A percentile compares a stretch with the other conserved stretches of the same genome.
Evolutionary conservation across 2,888 invertebrate genomes (phyloP).

Genomic region (Heteromyza rotundicornis): DNA sequence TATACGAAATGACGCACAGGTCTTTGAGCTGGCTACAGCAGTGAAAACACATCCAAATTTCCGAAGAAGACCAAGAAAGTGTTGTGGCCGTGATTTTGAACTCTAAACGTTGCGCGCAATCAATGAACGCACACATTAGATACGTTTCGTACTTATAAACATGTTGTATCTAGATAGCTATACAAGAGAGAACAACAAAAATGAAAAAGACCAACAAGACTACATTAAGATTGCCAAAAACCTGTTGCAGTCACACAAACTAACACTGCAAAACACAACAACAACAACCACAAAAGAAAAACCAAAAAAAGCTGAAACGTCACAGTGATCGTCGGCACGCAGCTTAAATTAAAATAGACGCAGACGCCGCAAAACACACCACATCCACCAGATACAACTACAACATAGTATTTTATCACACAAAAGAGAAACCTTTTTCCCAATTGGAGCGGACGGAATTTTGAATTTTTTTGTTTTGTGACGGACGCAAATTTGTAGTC

Average conservation of each 20-base stretch:
- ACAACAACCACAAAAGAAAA: conserved; percentile 7
- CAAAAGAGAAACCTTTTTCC: neutral
- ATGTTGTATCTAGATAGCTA: neutral
- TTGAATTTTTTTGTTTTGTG: conserved; percentile 26
- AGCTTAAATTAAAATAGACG: conserved; percentile 6
- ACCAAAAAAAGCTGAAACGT: conserved; percentile 14
- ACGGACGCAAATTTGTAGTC: conserved; percentile 31
- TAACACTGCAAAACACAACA: neutral
- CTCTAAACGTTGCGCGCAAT: neutral
- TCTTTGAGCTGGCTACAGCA: no score
- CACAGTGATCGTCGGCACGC: conserved; percentile 1
- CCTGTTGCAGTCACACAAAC: conserved; percentile 25
- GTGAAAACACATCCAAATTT: neutral
- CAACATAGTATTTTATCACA: neutral
- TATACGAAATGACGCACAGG: no score
- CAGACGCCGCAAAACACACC: conserved; percentile 8
- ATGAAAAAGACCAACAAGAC: neutral
- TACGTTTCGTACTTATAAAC: neutral
- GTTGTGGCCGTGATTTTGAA: conserved; percentile 12
- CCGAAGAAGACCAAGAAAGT: no score
- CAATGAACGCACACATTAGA: neutral
- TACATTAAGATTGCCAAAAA: conserved; percentile 15
- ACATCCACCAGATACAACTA: neutral
- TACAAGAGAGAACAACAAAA: neutral
- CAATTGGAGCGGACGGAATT: neutral